Evolutionary conservation across 1,140 invertebrate genomes (phyloP), one percentile per base, ranked within the genome.

Genomic region (Drosophila bocki): DNA sequence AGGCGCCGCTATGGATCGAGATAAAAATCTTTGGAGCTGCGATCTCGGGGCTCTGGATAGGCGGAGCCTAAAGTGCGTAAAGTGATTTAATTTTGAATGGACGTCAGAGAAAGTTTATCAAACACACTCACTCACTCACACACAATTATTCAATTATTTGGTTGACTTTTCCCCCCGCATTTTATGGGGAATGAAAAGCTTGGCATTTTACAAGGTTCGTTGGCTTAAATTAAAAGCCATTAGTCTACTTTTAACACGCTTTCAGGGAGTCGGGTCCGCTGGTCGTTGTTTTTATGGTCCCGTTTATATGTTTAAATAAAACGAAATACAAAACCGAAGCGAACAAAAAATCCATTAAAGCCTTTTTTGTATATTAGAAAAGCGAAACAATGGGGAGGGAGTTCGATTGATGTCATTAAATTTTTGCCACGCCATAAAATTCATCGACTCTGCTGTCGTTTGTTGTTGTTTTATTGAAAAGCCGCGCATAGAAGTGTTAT

Each of bases 51-150:
- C 72, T 58, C 53, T 45, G 61, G 72, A 54, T 22, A 75, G 78
- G 71, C 63, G 78, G 78, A 85, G 63, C 60, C 60, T 63, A 68
- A 75, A 48, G 72, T 70, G 77, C 62, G 68, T 67, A 87, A 88
- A 87, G 83, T 88, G 80, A 87, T 87, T 87, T 83, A 80, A 88
- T 83, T 87, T 87, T 83, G 80, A 86, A 86, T 87, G 61, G 67
- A 48, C 44, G 67, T 59, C 69, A 41, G 69, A 72, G 69, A 72
- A 72, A 72, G 69, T 72, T 50, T 70, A 72, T 72, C 44, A 51
- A 71, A 72, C 45, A 71, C 68, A 69, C 50, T 71, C 42, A 48
- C 67, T 44, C 63, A 35, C 48, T 61, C 71, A 33, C 60, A 45
- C 44, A 75, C 72, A 84, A 84, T 84, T 87, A 87, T 87, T 87